Evolutionary conservation across 2,113 vertebrate species (phyloP).

Genomic region (Erythrolamprus reginae): DNA sequence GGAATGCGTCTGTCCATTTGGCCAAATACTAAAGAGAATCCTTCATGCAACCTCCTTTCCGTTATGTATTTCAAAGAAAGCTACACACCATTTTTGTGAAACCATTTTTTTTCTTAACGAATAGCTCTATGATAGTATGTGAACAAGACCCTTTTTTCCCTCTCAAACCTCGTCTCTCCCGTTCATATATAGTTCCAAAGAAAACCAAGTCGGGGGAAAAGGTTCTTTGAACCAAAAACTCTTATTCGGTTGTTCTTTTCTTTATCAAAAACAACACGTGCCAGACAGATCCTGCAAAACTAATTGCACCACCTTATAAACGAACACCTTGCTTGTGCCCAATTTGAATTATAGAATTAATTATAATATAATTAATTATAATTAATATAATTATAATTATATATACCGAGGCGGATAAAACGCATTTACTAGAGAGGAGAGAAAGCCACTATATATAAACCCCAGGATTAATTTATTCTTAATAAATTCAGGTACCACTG

Average conservation of each 20-base stretch:
- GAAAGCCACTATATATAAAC: not conserved
- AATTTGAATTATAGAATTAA: too few relatives aligned
- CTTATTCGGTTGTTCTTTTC: not conserved
- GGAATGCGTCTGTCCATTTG: not conserved
- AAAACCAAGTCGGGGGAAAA: not conserved
- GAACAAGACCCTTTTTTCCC: not conserved
- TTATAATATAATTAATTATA: too few relatives aligned
- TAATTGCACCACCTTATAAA: not conserved
- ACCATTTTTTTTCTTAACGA: not conserved
- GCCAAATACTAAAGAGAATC: not conserved
- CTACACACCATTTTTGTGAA: too few relatives aligned
- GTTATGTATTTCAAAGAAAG: not conserved
- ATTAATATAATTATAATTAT: too few relatives aligned
- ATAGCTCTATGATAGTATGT: not conserved
- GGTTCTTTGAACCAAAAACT: not conserved
- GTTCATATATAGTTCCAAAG: not conserved
- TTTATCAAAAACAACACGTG: not conserved
- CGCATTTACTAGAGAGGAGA: not conserved
- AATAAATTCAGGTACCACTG: not conserved
- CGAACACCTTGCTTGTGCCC: not conserved
- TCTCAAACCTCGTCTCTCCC: not conserved
- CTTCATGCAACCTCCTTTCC: not conserved
- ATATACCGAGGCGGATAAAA: not conserved
- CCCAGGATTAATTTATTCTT: not conserved
- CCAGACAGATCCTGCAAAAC: not conserved